These are phyloP conservation scores for Pissodes strobi DNA, from an alignment of 1,140 invertebrate genomes.

Conservation along the genomic window DNA sequence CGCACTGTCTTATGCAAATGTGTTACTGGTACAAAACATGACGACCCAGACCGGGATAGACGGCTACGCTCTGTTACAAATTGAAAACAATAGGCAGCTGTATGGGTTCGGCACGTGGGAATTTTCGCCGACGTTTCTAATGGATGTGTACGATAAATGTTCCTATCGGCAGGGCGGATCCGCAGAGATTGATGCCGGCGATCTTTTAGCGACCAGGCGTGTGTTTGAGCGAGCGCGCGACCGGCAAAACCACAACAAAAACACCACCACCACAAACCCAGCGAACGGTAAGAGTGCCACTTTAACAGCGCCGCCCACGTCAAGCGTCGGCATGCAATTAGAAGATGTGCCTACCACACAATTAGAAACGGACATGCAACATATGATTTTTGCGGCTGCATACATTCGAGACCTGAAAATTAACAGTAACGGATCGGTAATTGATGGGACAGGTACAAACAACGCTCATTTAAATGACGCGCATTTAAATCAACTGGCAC, in stretches of 20 bases:
- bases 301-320: not conserved
- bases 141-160: not conserved
- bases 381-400: not conserved
- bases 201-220: not conserved
- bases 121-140: not conserved
- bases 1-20: not conserved
- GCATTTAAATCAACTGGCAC: too few species aligned
- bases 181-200: not conserved
- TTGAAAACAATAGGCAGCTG: not conserved
- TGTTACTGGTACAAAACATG: not conserved
- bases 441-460: not conserved
- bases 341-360: not conserved
- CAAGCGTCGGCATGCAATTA: not conserved
- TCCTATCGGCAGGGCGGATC: not conserved
- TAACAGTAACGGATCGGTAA: not conserved
- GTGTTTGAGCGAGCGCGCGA: not conserved
- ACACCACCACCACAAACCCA: not conserved
- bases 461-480: not conserved
- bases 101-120: not conserved
- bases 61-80: not conserved
- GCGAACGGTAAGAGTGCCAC: not conserved
- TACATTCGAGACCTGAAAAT: not conserved
- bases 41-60: not conserved
- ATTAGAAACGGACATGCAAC: not conserved
- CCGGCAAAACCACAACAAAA: not conserved